phyloP scores from a whole-genome alignment of 2,888 invertebrate genomes.

The Eupithecia exiguata region DNA sequence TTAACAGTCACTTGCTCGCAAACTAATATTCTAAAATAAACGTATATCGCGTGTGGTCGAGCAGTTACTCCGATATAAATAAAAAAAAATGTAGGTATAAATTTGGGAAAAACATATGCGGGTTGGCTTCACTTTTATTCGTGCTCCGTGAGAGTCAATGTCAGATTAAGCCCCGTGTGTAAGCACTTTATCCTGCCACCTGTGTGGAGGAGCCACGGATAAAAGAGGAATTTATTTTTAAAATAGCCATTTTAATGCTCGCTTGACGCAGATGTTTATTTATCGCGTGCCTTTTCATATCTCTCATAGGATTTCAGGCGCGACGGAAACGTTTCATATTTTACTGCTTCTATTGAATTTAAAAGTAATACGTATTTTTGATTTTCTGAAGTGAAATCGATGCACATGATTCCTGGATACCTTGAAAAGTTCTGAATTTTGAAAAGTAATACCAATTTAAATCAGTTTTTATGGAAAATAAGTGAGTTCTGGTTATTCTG shows the following conservation, averaged over 20 bases:
- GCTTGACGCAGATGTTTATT: conserved; percentile 33
- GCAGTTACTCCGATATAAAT: conserved; percentile 32
- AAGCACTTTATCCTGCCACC: conserved; percentile 63
- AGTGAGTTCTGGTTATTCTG: neutral
- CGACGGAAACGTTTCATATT: conserved; percentile 20
- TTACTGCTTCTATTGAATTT: conserved; percentile 24
- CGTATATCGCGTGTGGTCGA: conserved; percentile 26
- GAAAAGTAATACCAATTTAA: neutral
- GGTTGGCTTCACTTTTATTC: conserved; percentile 47
- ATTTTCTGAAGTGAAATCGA: neutral
- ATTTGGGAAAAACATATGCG: conserved; percentile 41
- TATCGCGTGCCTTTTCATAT: conserved; percentile 30
- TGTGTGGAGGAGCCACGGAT: conserved; percentile 51
- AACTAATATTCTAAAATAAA: neutral
- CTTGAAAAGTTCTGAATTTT: neutral
- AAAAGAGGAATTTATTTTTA: conserved; percentile 50
- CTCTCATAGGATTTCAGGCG: conserved; percentile 20
- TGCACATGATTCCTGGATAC: no score
- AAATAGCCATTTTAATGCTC: conserved; percentile 43
- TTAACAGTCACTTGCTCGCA: neutral
- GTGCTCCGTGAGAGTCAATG: conserved; percentile 55
- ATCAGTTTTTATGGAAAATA: neutral
- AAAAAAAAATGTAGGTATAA: no score
- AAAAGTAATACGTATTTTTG: conserved; percentile 29
- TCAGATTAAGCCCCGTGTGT: conserved; percentile 61